Percentiles rank a stretch among this genome's conserved stretches.
phyloP scores from a whole-genome alignment of 2,797 vertebrate genomes.

The Cercopithecus diana region DNA sequence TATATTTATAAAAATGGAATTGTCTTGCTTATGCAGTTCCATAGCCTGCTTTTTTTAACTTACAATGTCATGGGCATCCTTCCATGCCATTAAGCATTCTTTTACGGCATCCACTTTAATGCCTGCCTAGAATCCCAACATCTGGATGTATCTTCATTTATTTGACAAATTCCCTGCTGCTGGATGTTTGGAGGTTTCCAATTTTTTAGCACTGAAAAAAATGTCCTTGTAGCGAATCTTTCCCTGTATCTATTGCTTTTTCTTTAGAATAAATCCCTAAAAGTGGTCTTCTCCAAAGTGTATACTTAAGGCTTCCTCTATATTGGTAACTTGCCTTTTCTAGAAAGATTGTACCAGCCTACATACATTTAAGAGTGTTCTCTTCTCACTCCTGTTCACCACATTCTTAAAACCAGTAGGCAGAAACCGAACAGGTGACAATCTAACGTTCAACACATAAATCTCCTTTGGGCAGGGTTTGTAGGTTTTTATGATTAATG shows the following conservation, averaged over 20 bases:
- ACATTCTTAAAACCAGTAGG: neutral
- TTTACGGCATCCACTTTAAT: neutral
- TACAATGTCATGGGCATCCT: neutral
- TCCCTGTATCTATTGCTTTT: neutral
- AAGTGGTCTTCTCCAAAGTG: neutral
- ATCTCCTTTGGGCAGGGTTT: neutral
- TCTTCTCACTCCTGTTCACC: neutral
- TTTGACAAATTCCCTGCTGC: slow-evolving; percentile 22
- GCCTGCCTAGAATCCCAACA: slow-evolving; percentile 36
- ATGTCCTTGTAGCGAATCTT: neutral
- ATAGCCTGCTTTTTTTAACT: neutral
- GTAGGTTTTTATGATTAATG: neutral
- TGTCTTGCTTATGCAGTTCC: neutral
- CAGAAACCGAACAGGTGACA: neutral
- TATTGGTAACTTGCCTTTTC: neutral
- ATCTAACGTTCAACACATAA: neutral
- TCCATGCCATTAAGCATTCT: neutral
- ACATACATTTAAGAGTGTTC: no score
- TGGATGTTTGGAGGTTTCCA: neutral
- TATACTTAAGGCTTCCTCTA: neutral
- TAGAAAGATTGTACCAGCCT: neutral
- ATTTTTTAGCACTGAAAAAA: slow-evolving; percentile 21
- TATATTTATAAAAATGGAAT: slow-evolving; percentile 42
- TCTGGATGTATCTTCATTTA: slow-evolving; percentile 39
- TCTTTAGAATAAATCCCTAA: slow-evolving; percentile 43